Base-by-base conservation (phyloP, 2,888 invertebrate genomes). In the Deilephila elpenor region DNA sequence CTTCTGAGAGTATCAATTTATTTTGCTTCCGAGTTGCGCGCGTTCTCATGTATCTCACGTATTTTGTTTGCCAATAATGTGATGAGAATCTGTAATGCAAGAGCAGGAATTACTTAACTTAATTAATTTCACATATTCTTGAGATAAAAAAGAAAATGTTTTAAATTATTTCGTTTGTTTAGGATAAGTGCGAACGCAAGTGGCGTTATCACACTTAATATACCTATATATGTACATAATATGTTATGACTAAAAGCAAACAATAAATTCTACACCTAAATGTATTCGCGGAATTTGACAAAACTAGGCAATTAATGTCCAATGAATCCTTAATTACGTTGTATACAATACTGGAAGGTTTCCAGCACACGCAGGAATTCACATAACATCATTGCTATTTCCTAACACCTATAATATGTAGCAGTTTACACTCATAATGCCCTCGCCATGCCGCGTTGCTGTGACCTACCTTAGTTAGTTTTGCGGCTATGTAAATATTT, bases 401-500 rank as follows among this genome's bases (percentile, higher is more conserved):
- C 64, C 37, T 44, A 44, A 25, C 25, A 44, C 7, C 44, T 25
- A 67, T 25, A 51, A 67, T 25, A 29, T 59, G 74, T 73, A 77
- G 75, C 74, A 59, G 72, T 74, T 74, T 64, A 78, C 73, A 70
- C 70, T 32, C 75, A 59, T 73, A 51, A 70, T 75, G 75, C 71
- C 76, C 73, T 72, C 74, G 76, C 78, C 76, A 76, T 76, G 72
- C 74, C 76, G 75, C 76, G 67, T 75, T 72, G 73, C 76, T 74
- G 74, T 74, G 64, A 70, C 80, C 77, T 74, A 75, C 81, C 77
- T 77, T 76, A 76, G 78, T 81, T 78, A 74, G 76, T 79, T 82
- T 79, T 79, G 80, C 71, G 64, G 72, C 60, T 79, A 78, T 78
- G 77, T 75, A 80, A 81, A 81, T 80, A 79, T 76, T 80, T 78